A percentile compares a stretch with the other conserved stretches of the same genome.
phyloP scores from a whole-genome alignment of 2,113 vertebrate species.

The Megaceryle maxima region DNA sequence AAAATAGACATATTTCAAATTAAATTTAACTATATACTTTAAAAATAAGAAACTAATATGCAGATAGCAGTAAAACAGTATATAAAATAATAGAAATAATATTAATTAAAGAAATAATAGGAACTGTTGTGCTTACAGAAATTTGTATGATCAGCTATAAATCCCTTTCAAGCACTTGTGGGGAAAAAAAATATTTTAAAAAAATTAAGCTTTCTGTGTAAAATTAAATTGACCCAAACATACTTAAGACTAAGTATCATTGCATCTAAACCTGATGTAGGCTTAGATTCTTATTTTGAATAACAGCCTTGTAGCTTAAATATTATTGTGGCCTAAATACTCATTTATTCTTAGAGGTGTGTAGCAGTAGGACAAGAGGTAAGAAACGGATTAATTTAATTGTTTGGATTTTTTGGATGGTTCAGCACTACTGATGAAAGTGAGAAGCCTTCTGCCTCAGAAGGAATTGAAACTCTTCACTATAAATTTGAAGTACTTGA shows the following conservation, averaged over 20 bases:
- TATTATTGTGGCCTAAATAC: not conserved
- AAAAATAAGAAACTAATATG: not conserved
- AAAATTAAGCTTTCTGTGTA: not conserved
- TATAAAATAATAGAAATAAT: not conserved
- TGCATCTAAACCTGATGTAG: not conserved
- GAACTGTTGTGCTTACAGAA: not conserved
- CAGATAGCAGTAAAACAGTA: not conserved
- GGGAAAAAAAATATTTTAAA: not conserved
- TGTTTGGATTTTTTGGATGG: rapidly evolving
- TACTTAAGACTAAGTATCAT: not conserved
- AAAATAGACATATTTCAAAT: not conserved
- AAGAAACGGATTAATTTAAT: not conserved
- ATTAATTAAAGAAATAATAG: not conserved
- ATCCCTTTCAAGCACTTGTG: not conserved
- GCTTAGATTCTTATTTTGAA: not conserved
- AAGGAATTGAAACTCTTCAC: not conserved
- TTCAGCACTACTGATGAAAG: not conserved
- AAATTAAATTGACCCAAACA: not conserved
- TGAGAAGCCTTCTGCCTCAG: not conserved
- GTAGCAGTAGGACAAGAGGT: not conserved
- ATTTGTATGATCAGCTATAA: not conserved
- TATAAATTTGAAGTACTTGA: not conserved
- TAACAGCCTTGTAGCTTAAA: not conserved
- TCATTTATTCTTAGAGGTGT: not conserved
- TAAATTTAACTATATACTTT: not conserved